Conservation (phyloP, 2,888 invertebrate genomes). For the Trachelus troglodyta region DNA sequence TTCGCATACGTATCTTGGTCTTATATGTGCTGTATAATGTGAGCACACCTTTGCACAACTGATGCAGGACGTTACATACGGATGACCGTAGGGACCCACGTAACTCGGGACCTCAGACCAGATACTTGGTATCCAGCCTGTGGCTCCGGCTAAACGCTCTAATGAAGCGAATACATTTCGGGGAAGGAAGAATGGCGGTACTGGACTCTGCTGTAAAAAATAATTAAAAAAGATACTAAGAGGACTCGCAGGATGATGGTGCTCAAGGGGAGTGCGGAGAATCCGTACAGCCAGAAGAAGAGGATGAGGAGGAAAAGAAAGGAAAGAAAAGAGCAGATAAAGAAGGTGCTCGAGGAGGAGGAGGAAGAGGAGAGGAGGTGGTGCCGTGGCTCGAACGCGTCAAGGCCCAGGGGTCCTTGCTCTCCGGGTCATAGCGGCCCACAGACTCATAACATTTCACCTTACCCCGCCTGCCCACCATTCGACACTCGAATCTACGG, state of each 20-base stretch:
- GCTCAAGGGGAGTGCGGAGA: conserved; percentile 29
- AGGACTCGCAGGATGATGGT: conserved; percentile 28
- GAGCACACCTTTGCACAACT: too few species aligned
- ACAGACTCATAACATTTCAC: conserved; percentile 47
- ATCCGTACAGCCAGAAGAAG: conserved; percentile 15
- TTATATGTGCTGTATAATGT: too few species aligned
- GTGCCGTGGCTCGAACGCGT: conserved; percentile 43
- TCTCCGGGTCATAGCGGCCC: conserved; percentile 54
- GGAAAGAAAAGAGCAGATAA: conserved; percentile 28
- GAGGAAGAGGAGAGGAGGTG: conserved; percentile 31
- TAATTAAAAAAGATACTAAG: conserved; percentile 52
- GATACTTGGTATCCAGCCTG: conserved; percentile 1
- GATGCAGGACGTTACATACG: neutral
- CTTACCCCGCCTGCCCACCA: conserved; percentile 2
- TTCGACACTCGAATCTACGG: conserved; percentile 33
- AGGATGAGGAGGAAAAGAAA: conserved; percentile 25
- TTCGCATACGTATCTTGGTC: too few species aligned
- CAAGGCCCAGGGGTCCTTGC: conserved; percentile 64
- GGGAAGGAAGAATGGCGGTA: conserved; percentile 13
- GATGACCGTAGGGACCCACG: neutral
- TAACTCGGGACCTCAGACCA: conserved; percentile 3
- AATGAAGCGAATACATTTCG: conserved; percentile 53
- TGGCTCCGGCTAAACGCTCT: conserved; percentile 38
- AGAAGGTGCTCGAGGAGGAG: conserved; percentile 16
- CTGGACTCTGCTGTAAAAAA: conserved; percentile 33